phyloP scores from a whole-genome alignment of 2,888 invertebrate genomes.

The Catocala nupta region DNA sequence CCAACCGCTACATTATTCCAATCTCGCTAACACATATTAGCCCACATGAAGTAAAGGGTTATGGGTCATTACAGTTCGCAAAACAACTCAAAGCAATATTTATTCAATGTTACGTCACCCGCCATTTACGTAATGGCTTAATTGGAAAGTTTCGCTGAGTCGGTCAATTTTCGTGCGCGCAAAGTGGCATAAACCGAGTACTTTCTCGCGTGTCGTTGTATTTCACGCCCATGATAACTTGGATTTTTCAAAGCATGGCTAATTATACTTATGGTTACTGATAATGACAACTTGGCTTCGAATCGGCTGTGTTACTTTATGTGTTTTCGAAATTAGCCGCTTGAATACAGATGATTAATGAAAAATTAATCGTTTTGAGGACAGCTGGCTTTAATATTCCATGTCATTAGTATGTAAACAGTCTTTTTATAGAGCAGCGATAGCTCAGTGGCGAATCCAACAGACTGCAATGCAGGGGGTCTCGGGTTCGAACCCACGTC shows the following conservation, averaged over 20 bases:
- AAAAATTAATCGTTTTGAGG: not conserved
- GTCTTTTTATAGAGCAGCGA: too few relatives aligned
- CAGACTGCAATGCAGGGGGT: too few relatives aligned
- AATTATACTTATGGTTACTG: slow-evolving; percentile 56
- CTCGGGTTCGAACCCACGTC: too few relatives aligned
- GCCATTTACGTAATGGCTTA: slow-evolving; percentile 80
- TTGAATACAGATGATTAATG: slow-evolving; percentile 17
- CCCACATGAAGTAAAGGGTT: slow-evolving; percentile 24
- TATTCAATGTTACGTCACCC: slow-evolving; percentile 65
- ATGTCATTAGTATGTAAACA: not conserved
- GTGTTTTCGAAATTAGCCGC: slow-evolving; percentile 19
- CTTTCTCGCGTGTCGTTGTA: slow-evolving; percentile 72
- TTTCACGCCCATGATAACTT: slow-evolving; percentile 67
- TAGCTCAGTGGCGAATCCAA: too few relatives aligned
- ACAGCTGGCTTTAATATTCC: not conserved
- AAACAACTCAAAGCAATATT: slow-evolving; percentile 61
- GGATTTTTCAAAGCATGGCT: slow-evolving; percentile 62
- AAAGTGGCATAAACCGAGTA: slow-evolving; percentile 71
- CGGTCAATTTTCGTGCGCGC: slow-evolving; percentile 69
- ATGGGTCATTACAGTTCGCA: slow-evolving; percentile 36
- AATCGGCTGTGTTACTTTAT: slow-evolving; percentile 41
- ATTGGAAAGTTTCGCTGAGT: slow-evolving; percentile 80
- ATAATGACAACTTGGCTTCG: slow-evolving; percentile 28
- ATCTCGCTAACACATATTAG: slow-evolving; percentile 25
- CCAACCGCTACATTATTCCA: not conserved